Conservation (phyloP, 1,140 invertebrate species). For the Cotesia typhae region DNA sequence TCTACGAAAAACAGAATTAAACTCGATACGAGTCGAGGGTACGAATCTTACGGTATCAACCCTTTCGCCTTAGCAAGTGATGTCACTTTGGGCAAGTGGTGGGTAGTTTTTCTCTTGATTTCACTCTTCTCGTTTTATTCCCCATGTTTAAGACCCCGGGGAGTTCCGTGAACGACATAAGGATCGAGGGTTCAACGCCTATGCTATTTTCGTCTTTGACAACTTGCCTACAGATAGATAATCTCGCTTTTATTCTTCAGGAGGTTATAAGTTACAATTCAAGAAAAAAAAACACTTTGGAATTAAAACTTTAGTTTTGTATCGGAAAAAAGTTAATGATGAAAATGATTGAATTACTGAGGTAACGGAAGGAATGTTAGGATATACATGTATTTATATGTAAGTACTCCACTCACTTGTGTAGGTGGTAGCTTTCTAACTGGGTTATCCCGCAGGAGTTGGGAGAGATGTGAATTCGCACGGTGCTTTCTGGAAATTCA, state of each 20-base stretch:
- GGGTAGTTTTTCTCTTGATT: conserved; percentile 65
- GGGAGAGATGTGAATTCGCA: conserved; percentile 40
- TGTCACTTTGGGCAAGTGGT: conserved; percentile 60
- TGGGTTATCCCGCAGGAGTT: conserved; percentile 24
- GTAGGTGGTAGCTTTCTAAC: too few relatives aligned
- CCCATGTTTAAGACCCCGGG: not conserved
- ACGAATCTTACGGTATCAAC: conserved; percentile 8
- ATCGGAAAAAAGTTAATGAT: too few relatives aligned
- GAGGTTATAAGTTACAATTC: too few relatives aligned
- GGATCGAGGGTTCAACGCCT: not conserved
- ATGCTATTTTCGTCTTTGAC: conserved; percentile 5
- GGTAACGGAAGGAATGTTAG: too few relatives aligned
- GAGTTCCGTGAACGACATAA: conserved; percentile 16
- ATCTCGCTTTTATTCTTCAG: too few relatives aligned
- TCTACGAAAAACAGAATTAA: conserved; percentile 32
- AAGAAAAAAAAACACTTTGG: too few relatives aligned
- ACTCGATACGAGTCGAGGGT: not conserved
- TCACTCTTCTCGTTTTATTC: conserved; percentile 47
- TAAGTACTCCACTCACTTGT: too few relatives aligned
- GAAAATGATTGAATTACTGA: too few relatives aligned
- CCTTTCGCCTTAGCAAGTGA: conserved; percentile 46
- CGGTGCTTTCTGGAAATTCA: conserved; percentile 11
- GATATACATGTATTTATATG: too few relatives aligned
- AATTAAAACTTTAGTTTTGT: too few relatives aligned
- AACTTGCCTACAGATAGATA: too few relatives aligned